Base-by-base conservation (phyloP, 2,888 invertebrate species). In the Darwinula stevensoni region DNA sequence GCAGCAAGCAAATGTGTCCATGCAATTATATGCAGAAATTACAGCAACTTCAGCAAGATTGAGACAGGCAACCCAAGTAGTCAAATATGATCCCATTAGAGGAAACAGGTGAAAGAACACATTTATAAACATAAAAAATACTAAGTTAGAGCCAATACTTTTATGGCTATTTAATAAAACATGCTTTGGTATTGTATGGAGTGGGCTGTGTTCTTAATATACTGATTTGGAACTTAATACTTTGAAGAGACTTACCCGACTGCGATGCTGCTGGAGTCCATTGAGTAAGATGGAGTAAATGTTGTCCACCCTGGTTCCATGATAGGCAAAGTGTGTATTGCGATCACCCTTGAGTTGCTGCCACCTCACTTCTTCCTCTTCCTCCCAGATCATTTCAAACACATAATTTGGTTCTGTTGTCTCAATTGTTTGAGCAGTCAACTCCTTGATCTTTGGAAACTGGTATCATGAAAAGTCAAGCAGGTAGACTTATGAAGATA, bases 201-300 rank as follows among this genome's bases (percentile, higher is more conserved):
- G n/a, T n/a, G n/a, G n/a, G n/a, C n/a, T n/a, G n/a, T n/a, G n/a
- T n/a, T n/a, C n/a, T n/a, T n/a, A n/a, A n/a, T n/a, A n/a, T 13
- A 22, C 11, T 12, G n/a, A n/a, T 13, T 11, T 3, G 11, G 14
- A 33, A 17, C 27, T 17, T 4, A 33, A 33, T n/a, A 14, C 11
- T n/a, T 22, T n/a, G 12, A 29, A 6, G 27, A 14, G 14, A 13
- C 36, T 34, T 45, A 65, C 65, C 53, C 64, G 63, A 42, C 59
- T 65, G 50, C 69, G 56, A 49, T 67, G 67, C 41, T 68, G 67
- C 39, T 69, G 66, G 31, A 76, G 55, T 3, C 75, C 75, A 50
- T 68, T 65, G 50, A 70, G 65, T 33, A 74, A 48, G 39, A 75
- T 71, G 1, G 73, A 70, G 52, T 73, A 68, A 45, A 76, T 73